Evolutionary conservation across 2,797 vertebrate species (phyloP), one percentile per base, ranked within the genome.

Genomic region (Characodon lateralis): DNA sequence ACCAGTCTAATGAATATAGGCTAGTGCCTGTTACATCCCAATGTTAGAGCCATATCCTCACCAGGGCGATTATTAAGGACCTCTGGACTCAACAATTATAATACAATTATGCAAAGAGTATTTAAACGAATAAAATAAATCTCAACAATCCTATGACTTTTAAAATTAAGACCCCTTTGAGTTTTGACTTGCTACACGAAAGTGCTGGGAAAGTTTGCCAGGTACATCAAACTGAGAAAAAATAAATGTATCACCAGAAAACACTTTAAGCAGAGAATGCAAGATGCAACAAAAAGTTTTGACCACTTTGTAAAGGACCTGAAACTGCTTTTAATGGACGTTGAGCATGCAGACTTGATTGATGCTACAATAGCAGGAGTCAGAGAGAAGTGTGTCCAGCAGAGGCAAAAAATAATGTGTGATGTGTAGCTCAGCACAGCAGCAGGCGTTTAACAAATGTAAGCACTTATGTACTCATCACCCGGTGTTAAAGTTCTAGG

Each of bases 281-380:
- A 80, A 51, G 72, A 48, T 2, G 0, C 53, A 39, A 58, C 0
- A 28, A 26, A 89, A 43, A 75, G 71, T 53, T 88, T 83, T 66
- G 78, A 88, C 7, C 5, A 18, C 18, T 71, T 71, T 71, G 46
- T 71, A 26, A 59, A 28, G 5, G 58, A 59, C 28, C 28, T 28
- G 28, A 26, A 1, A 4, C 56, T 28, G 12, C 10, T 82, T 0
- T 18, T 87, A 24, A 70, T 81, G 71, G 78, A 87, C 10, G 85
- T 70, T 66, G 78, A 79, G 39, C 82, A 85, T 53, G 10, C 39
- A 9, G 22, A 43, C 1, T n/a, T 89, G 2, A 82, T 85, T 53
- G 73, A 84, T 20, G 78, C 74, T 0, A 78, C 83, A 24, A 88
- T 86, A 14, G 77, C 41, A 13, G 72, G 73, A 50, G 76, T 86